Evolutionary conservation across 2,888 invertebrate species (phyloP).

Genomic region (Euproctis similis): DNA sequence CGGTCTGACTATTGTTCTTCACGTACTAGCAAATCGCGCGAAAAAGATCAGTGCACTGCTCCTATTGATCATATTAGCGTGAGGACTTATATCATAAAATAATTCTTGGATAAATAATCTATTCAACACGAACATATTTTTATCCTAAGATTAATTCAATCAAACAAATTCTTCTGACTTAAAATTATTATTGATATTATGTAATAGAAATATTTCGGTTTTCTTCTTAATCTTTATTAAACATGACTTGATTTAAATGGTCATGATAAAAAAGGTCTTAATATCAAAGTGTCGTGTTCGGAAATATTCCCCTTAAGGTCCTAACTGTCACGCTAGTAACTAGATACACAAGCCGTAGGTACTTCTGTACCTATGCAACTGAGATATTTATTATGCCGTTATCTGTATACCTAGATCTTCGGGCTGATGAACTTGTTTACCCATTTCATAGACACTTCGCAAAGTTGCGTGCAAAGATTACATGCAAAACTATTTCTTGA

Average conservation of each 20-base stretch:
- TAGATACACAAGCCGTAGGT: constrained; percentile 36
- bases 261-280: constrained; percentile 20
- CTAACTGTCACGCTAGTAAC: constrained; percentile 49
- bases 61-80: no score
- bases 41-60: no score
- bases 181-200: not conserved
- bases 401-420: constrained; percentile 25
- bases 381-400: constrained; percentile 41
- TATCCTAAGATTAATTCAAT: no score
- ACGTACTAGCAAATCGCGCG: no score
- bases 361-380: constrained; percentile 39
- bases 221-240: no score
- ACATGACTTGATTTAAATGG: no score
- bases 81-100: no score
- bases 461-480: constrained; percentile 7
- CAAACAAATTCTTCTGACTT: no score
- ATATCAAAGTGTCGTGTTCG: constrained; percentile 31
- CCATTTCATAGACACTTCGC: constrained; percentile 27
- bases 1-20: no score
- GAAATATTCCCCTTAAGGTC: constrained; percentile 46
- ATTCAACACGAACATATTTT: no score
- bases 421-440: constrained; percentile 38
- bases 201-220: no score
- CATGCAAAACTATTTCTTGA: constrained; percentile 2
- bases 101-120: no score